Conservation (phyloP, 2,113 vertebrate genomes). For the Caranx ignobilis region DNA sequence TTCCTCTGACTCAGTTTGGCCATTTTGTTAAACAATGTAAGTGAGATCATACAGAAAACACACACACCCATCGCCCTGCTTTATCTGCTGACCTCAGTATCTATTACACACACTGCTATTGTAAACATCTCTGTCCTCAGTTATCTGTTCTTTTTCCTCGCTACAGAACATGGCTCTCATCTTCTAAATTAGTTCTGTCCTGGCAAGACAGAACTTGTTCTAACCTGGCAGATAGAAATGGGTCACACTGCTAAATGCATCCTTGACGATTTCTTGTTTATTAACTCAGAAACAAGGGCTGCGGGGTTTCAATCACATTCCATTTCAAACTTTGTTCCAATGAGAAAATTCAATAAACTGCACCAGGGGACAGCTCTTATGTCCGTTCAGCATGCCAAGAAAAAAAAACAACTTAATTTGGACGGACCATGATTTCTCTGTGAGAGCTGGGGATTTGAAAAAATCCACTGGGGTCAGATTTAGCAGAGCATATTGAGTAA, state of each 20-base stretch:
- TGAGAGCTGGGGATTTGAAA: background rate
- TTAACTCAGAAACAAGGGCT: background rate
- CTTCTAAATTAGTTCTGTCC: background rate
- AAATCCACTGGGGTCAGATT: background rate
- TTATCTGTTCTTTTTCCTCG: background rate
- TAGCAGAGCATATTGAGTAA: background rate
- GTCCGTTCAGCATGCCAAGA: background rate
- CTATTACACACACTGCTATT: background rate
- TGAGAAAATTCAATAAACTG: background rate
- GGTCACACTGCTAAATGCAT: background rate
- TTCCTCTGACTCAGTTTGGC: background rate
- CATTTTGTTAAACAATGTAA: background rate
- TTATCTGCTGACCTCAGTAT: background rate
- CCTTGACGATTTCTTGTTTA: background rate
- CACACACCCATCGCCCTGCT: background rate
- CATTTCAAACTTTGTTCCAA: background rate
- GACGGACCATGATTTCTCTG: background rate
- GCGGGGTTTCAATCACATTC: background rate
- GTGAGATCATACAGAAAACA: background rate
- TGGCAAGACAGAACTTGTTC: background rate
- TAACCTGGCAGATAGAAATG: background rate
- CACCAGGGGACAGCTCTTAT: background rate
- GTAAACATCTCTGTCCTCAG: background rate
- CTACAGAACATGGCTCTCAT: background rate
- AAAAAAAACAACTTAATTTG: too few species aligned